phyloP scores from a whole-genome alignment of 2,797 vertebrate genomes.

The Catostomus latipinnis region DNA sequence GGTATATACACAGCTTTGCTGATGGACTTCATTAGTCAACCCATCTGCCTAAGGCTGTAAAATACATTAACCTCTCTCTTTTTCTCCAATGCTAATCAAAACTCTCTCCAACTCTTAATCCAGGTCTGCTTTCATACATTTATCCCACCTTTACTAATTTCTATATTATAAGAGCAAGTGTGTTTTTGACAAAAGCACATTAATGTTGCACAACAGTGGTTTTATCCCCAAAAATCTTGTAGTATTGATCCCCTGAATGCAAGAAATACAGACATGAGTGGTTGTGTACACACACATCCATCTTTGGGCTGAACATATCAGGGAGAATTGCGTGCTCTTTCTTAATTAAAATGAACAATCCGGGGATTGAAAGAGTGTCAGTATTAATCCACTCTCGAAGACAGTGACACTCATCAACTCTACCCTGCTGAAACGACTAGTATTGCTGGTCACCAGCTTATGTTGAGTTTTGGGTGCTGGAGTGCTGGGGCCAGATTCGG shows the following conservation, averaged over 20 bases:
- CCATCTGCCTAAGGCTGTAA: neutral
- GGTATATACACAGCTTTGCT: neutral
- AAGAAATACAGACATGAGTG: conserved; percentile 10
- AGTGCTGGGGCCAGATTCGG: too few relatives aligned
- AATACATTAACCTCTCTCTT: neutral
- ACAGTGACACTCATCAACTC: conserved; percentile 38
- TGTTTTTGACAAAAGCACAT: neutral
- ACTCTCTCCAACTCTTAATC: neutral
- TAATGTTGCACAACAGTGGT: neutral
- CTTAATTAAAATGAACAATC: conserved; percentile 58
- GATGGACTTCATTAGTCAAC: neutral
- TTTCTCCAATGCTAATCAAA: neutral
- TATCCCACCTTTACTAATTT: neutral
- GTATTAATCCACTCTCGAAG: conserved; percentile 37
- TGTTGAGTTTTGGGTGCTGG: too few relatives aligned
- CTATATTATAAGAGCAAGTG: neutral
- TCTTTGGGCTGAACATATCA: neutral
- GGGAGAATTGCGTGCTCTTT: conserved; percentile 23
- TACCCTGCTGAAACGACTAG: too few relatives aligned
- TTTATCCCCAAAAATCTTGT: neutral
- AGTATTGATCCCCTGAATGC: neutral
- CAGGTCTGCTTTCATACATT: neutral
- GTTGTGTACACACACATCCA: conserved; percentile 6
- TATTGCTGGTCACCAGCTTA: too few relatives aligned
- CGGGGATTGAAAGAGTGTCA: conserved; percentile 50